A percentile compares a stretch with the other conserved stretches of the same genome.
Conservation (phyloP, 2,888 invertebrate species). For the Amblyjoppa proteus region DNA sequence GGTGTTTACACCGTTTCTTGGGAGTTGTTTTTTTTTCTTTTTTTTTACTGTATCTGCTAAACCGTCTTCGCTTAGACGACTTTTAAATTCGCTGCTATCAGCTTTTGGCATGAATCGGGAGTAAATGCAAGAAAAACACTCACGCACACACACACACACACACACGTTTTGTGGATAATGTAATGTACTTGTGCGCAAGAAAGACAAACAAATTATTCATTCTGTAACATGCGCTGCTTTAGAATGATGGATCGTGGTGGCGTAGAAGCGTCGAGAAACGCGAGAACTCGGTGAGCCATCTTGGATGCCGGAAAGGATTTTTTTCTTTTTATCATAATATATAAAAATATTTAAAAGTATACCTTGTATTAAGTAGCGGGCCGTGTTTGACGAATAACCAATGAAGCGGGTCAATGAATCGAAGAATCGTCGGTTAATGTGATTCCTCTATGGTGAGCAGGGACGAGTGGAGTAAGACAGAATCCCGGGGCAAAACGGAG, state of each 20-base stretch:
- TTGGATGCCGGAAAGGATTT: slow-evolving; percentile 4
- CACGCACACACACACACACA: too few relatives aligned
- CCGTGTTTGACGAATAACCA: not conserved
- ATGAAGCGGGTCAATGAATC: not conserved
- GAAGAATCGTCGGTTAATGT: not conserved
- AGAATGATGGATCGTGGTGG: not conserved
- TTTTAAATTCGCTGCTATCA: not conserved
- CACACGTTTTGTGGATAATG: not conserved
- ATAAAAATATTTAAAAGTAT: not conserved
- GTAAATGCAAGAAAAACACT: not conserved
- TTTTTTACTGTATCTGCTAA: not conserved
- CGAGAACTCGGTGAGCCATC: not conserved
- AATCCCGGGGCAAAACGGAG: too few relatives aligned
- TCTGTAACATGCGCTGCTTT: not conserved
- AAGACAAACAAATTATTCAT: not conserved
- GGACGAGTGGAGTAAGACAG: too few relatives aligned
- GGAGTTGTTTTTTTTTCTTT: slow-evolving; percentile 17
- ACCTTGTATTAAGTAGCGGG: not conserved
- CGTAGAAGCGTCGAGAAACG: not conserved
- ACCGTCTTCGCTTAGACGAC: slow-evolving; percentile 1
- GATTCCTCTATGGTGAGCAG: not conserved
- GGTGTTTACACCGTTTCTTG: slow-evolving; percentile 43
- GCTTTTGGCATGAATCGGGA: not conserved
- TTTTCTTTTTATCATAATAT: not conserved
- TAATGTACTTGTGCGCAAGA: not conserved